Evolutionary conservation across 2,797 vertebrate species (phyloP), one percentile per base, ranked within the genome.

Genomic region (Rhabdophis nuchalis): DNA sequence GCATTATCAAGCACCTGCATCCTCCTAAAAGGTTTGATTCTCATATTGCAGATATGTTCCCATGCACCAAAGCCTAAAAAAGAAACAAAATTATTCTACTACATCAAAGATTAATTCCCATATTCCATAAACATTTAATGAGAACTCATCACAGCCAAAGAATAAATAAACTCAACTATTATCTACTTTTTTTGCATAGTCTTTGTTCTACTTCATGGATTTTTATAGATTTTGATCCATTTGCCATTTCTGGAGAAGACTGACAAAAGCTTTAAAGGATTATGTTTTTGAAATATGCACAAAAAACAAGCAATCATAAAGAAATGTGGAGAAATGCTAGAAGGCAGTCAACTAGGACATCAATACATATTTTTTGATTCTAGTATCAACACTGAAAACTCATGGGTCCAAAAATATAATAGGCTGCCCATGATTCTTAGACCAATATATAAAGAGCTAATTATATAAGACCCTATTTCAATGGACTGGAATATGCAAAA

Each of bases 41-140:
- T 98, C 98, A 99, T 98, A 85, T 97, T 97, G 96, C 97, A 97
- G 94, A 99, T 97, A 3, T 98, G 98, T 93, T 99, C 98, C 99
- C 99, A 99, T 92, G 98, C 99, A 93, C 99, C 99, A 96, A 99
- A 97, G 97, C 98, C 99, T 99, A 95, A 27, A 93, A 94, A 58
- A 92, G 88, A 92, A 94, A 92, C 92, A 91, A 94, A 90, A 95
- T 25, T 2, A 72, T 91, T 68, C 92, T 5, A 64, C 29, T 77
- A 27, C n/a, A 18, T 0, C 4, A 36, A 93, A 90, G 1, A 72
- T 2, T 86, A 52, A 72, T 16, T 23, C 32, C 25, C 7, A 88
- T 4, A 77, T 29, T 50, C 57, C 61, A 82, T 29, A 54, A 41
- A 92, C 9, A 29, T 89, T 72, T 88, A 60, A 93, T 23, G 16